Base-by-base conservation (phyloP, 2,888 invertebrate species). In the Spilarctia lutea region DNA sequence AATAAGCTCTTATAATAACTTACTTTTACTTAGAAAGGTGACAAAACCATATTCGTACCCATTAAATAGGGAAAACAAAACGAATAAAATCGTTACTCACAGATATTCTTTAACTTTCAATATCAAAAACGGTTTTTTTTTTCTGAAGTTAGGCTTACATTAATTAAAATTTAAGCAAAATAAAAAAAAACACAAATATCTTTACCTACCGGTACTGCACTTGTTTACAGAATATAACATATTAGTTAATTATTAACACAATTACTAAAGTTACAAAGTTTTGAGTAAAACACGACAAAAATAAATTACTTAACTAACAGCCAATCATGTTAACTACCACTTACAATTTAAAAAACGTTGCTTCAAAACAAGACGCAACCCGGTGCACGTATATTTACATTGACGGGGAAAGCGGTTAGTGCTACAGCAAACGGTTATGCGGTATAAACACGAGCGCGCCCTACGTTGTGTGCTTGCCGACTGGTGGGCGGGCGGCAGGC, bases 401-500 rank as follows among this genome's bases (percentile, higher is more conserved):
- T 70, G 52, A 52, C 65, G 56, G 27, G 20, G 39, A 56, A 71
- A 39, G 27, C 35, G 35, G 48, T 71, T 42, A 75, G 70, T 33
- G 60, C 70, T 71, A 73, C 13, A 30, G 1, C 39, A 39, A n/a
- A n/a, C 71, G 73, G n/a, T 16, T 52, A 67, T 69, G 72, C 67
- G 52, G 75, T 52, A 65, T 63, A 48, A 52, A 69, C 72, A 63
- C 84, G 79, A 75, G 81, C 76, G 83, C 77, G 80, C 81, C 79
- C 79, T 78, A 76, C 80, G 79, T 72, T 73, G 83, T 78, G 72
- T 80, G 78, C 73, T 75, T 74, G 71, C 69, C 77, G 80, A 83
- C 83, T 83, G 85, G 75, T 80, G 85, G 85, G 85, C 86, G 85
- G 85, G 85, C 83, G 81, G 81, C 72, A 76, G 79, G 81, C 71